Base-by-base conservation (phyloP, 1,140 invertebrate species). In the Chlorops oryzae region DNA sequence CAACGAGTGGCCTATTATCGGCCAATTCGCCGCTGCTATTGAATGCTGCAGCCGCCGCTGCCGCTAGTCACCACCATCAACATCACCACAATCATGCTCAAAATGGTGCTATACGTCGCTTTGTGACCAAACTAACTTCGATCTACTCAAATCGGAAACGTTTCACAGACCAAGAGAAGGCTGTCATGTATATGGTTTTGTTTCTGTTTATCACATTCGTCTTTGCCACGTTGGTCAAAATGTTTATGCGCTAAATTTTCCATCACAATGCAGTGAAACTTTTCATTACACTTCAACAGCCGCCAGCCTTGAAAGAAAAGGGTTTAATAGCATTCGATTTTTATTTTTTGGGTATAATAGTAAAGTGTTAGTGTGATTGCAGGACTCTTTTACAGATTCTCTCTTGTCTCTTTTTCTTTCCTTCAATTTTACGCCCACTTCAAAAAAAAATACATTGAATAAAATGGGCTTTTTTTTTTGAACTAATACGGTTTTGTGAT, bases 161-260 rank as follows among this genome's bases (percentile, higher is more conserved):
- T 7, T 59, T 70, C 25, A 60, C 55, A 37, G 67, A 71, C 52
- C 65, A 70, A 34, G 61, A 71, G 47, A 68, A 71, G 54, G 68
- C 68, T 17, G 65, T 71, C 22, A 63, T 62, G 44, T 59, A 66
- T 46, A 64, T 70, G 59, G 59, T 71, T 41, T 70, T 62, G 35
- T 71, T 70, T 47, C 54, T 71, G 37, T 63, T 71, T 40, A 57
- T 65, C 44, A 65, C 68, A 28, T 65, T 71, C 35, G 42, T 68
- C 50, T 64, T 62, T 35, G 67, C 68, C 43, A 66, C 67, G 50
- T 43, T 71, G 18, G 65, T 71, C 43, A 63, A 68, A 37, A 50
- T 49, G 35, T 47, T 55, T 28, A 58, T 55, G 50, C 47, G 45
- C 15, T 56, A 51, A 47, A 24, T 40, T n/a, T n/a, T n/a, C n/a